phyloP scores from a whole-genome alignment of 1,140 invertebrate species.

The Drosophila kurseongensis region DNA sequence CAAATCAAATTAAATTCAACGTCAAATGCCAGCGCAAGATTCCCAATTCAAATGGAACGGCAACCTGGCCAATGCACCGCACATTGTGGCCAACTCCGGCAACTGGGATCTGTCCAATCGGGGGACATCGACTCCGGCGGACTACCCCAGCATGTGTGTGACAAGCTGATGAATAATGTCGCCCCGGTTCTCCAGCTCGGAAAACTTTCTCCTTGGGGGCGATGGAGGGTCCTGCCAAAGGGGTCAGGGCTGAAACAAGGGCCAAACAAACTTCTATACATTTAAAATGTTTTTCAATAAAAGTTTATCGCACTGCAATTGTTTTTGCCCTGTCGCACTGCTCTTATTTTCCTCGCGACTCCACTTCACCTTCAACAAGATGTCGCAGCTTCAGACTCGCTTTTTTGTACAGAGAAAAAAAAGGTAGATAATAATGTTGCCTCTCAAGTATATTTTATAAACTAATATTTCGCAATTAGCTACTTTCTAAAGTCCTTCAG shows the following conservation, averaged over 20 bases:
- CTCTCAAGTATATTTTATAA: too few relatives aligned
- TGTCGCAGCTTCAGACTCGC: conserved; percentile 26
- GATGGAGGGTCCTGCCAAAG: conserved; percentile 9
- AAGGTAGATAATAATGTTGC: neutral
- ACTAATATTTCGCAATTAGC: too few relatives aligned
- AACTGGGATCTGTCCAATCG: conserved; percentile 30
- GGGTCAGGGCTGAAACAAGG: conserved; percentile 38
- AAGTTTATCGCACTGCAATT: conserved; percentile 73
- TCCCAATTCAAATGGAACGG: conserved; percentile 38
- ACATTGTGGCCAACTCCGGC: conserved; percentile 15
- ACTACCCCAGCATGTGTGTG: conserved; percentile 25
- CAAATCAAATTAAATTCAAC: conserved; percentile 63
- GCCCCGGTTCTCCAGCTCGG: conserved; percentile 23
- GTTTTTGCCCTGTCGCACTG: conserved; percentile 52
- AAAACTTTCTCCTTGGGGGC: conserved; percentile 24
- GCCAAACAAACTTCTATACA: conserved; percentile 59
- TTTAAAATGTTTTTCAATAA: conserved; percentile 82
- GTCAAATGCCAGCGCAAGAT: conserved; percentile 17
- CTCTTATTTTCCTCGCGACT: conserved; percentile 45
- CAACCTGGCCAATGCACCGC: conserved; percentile 13
- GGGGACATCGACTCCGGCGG: conserved; percentile 15
- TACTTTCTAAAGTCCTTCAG: too few relatives aligned
- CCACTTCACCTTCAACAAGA: conserved; percentile 39
- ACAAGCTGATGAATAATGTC: conserved; percentile 48
- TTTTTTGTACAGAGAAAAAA: conserved; percentile 11